These are phyloP conservation scores for Gopherus flavomarginatus DNA, from an alignment of 2,113 vertebrate genomes.

Conservation along the genomic window DNA sequence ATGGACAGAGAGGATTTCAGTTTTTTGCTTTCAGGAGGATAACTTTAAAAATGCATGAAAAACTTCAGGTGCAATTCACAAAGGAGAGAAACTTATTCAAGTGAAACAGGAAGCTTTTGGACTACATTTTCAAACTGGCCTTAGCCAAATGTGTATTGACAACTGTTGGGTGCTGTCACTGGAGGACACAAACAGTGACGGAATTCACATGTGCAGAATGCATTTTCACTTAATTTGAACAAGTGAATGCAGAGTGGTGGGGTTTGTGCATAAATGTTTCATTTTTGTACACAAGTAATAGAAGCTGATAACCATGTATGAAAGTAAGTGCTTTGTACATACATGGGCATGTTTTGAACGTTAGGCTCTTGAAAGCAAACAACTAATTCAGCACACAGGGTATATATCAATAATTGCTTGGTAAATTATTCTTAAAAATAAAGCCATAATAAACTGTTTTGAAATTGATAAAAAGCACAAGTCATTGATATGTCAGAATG, in stretches of 20 bases:
- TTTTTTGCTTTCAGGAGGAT: not conserved
- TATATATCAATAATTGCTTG: not conserved
- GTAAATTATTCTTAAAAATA: not conserved
- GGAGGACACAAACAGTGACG: accelerated
- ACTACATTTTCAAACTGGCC: not conserved
- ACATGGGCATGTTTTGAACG: not conserved
- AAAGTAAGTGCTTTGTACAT: not conserved
- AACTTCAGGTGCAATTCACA: not conserved
- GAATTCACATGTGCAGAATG: not conserved
- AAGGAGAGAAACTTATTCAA: not conserved
- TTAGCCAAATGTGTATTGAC: not conserved
- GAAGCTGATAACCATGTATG: accelerated
- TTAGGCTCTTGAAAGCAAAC: not conserved
- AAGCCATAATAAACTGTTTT: not conserved
- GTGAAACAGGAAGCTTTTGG: not conserved
- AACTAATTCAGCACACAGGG: not conserved
- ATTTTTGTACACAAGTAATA: not conserved
- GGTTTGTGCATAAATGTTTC: not conserved
- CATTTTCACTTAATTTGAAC: not conserved
- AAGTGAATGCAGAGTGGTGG: not conserved
- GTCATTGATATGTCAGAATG: not conserved
- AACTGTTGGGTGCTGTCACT: not conserved
- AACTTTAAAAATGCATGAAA: not conserved
- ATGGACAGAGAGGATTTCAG: not conserved
- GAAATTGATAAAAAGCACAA: not conserved